Conservation (phyloP, 2,888 invertebrate genomes). For the Aphodius sticticus region DNA sequence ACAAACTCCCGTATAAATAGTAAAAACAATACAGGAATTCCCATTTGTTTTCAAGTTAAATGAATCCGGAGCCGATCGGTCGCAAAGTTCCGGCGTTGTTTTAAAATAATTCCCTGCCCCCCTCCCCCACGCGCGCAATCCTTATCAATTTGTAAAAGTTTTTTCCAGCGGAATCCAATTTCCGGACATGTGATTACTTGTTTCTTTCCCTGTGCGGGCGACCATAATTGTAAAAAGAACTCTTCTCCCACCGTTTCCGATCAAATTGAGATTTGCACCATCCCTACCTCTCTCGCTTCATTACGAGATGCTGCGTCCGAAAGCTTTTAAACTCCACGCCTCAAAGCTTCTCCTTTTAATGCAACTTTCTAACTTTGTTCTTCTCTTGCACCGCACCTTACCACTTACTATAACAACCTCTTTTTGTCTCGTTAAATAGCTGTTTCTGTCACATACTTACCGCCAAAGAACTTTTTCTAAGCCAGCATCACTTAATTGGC, state of each 20-base stretch:
- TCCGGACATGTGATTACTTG: not conserved
- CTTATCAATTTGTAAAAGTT: not conserved
- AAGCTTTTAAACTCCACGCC: slow-evolving; percentile 9
- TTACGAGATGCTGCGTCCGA: not conserved
- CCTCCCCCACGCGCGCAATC: not conserved
- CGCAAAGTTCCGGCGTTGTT: not conserved
- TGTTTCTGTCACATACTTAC: slow-evolving; percentile 6
- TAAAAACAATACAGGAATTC: not conserved
- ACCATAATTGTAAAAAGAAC: not conserved
- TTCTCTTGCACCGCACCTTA: not conserved
- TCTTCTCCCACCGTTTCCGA: no score
- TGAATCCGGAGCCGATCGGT: not conserved
- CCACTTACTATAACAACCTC: no score
- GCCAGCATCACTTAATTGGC: not conserved
- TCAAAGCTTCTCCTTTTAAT: slow-evolving; percentile 18
- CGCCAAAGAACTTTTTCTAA: not conserved
- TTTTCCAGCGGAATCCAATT: not conserved
- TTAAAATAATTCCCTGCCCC: not conserved
- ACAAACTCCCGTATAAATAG: not conserved
- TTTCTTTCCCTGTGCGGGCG: not conserved
- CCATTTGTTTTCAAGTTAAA: not conserved
- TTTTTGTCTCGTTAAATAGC: not conserved
- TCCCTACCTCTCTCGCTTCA: not conserved
- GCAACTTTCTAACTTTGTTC: slow-evolving; percentile 21
- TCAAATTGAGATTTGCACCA: not conserved